Evolutionary conservation across 1,140 invertebrate species (phyloP).

Genomic region (Euwallacea fornicatus): DNA sequence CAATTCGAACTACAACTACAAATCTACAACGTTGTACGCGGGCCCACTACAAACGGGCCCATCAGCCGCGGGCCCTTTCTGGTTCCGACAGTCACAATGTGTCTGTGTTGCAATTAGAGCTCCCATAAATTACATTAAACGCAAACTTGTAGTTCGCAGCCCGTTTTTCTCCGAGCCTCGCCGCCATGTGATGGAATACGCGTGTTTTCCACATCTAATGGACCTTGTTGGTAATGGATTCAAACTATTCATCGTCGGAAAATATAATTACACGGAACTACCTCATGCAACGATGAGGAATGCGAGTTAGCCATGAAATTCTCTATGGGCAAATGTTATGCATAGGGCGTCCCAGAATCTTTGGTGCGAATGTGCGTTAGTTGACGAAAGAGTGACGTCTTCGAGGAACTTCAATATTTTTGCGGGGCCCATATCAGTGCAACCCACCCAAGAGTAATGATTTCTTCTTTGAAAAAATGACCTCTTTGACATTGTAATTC

Average conservation of each 20-base stretch:
- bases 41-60: constrained; percentile 23
- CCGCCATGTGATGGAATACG: constrained; percentile 41
- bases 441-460: too few species aligned
- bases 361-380: too few species aligned
- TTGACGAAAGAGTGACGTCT: too few species aligned
- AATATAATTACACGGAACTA: too few species aligned
- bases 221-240: constrained; percentile 23
- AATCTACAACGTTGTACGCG: constrained; percentile 31
- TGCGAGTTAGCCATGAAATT: too few species aligned
- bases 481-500: too few species aligned
- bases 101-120: constrained; percentile 37
- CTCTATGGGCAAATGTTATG: too few species aligned
- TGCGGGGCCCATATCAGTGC: too few species aligned
- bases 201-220: constrained; percentile 43
- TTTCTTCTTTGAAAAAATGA: too few species aligned
- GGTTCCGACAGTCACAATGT: constrained; percentile 35
- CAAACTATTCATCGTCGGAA: constrained; percentile 14
- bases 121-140: constrained; percentile 43
- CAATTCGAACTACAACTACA: constrained; percentile 24
- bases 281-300: too few species aligned
- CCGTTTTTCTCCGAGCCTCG: constrained; percentile 31
- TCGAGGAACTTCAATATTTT: too few species aligned
- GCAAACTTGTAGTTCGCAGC: constrained; percentile 41
- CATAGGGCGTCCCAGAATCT: too few species aligned
- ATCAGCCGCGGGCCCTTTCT: constrained; percentile 26